Evolutionary conservation across 2,888 invertebrate genomes (phyloP).

Genomic region (Chydorus sphaericus): DNA sequence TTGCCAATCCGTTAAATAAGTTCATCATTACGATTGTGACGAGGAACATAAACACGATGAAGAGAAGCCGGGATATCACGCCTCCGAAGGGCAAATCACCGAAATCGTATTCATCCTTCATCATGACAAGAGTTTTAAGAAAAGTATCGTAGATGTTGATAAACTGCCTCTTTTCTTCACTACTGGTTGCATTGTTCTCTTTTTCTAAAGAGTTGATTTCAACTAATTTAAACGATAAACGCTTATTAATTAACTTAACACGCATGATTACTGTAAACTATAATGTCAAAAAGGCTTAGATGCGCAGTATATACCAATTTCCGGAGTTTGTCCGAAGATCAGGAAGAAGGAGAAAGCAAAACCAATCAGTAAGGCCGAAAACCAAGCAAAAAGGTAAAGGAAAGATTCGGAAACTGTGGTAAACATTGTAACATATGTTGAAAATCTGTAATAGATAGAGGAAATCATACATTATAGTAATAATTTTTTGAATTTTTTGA

Average conservation of each 20-base stretch:
- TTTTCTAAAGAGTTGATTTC: no score
- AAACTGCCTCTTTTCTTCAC: not conserved
- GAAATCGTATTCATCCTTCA: slow-evolving; percentile 73
- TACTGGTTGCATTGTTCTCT: no score
- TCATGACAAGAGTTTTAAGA: slow-evolving; percentile 46
- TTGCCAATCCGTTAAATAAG: slow-evolving; percentile 67
- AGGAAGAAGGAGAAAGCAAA: slow-evolving; percentile 69
- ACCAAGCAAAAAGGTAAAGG: slow-evolving; percentile 60
- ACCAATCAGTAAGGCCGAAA: slow-evolving; percentile 63
- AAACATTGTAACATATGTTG: slow-evolving; percentile 70
- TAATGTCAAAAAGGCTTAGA: no score
- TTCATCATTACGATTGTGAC: slow-evolving; percentile 71
- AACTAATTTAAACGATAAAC: no score
- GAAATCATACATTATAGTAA: no score
- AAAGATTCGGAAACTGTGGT: slow-evolving; percentile 66
- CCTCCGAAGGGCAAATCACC: slow-evolving; percentile 57
- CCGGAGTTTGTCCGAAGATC: slow-evolving; percentile 39
- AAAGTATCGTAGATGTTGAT: not conserved
- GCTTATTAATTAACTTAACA: no score
- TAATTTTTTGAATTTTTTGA: no score
- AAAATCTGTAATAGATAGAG: no score
- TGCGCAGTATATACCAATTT: no score
- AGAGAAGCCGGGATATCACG: slow-evolving; percentile 53
- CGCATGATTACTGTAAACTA: no score
- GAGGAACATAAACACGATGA: slow-evolving; percentile 64